Percentiles rank a stretch among this genome's conserved stretches.
phyloP scores from a whole-genome alignment of 1,140 invertebrate species.

The Nilaparvata lugens region DNA sequence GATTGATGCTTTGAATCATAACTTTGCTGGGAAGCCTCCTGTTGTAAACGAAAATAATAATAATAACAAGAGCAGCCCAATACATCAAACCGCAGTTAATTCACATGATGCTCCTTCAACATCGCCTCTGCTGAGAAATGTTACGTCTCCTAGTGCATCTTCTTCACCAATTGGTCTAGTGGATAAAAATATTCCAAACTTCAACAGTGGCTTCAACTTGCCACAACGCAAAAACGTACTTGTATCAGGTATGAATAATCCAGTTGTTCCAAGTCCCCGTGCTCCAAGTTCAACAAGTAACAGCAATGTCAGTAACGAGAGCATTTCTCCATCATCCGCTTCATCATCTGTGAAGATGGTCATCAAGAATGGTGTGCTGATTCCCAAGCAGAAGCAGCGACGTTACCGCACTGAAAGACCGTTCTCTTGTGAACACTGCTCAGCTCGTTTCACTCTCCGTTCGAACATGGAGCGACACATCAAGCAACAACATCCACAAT shows the following conservation, averaged over 20 bases:
- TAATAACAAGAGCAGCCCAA: no score
- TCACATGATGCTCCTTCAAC: no score
- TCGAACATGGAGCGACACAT: constrained; percentile 92
- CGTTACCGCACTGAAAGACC: constrained; percentile 84
- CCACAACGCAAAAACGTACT: not conserved
- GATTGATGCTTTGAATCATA: no score
- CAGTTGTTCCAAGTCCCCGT: not conserved
- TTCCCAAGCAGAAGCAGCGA: constrained; percentile 84
- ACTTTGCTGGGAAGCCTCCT: no score
- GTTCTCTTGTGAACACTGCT: constrained; percentile 80
- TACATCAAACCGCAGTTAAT: no score
- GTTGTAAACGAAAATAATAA: no score
- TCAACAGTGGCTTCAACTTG: no score
- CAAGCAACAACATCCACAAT: constrained; percentile 85
- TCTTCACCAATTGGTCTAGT: no score
- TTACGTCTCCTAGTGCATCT: no score
- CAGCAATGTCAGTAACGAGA: not conserved
- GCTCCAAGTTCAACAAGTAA: constrained; percentile 6
- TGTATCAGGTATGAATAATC: not conserved
- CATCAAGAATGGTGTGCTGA: constrained; percentile 77
- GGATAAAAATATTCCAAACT: not conserved
- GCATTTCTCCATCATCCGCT: not conserved
- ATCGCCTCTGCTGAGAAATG: no score
- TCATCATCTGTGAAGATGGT: constrained; percentile 68
- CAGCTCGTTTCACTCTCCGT: constrained; percentile 76